Conservation (phyloP, 2,113 vertebrate species). For the Aleadryas rufinucha region DNA sequence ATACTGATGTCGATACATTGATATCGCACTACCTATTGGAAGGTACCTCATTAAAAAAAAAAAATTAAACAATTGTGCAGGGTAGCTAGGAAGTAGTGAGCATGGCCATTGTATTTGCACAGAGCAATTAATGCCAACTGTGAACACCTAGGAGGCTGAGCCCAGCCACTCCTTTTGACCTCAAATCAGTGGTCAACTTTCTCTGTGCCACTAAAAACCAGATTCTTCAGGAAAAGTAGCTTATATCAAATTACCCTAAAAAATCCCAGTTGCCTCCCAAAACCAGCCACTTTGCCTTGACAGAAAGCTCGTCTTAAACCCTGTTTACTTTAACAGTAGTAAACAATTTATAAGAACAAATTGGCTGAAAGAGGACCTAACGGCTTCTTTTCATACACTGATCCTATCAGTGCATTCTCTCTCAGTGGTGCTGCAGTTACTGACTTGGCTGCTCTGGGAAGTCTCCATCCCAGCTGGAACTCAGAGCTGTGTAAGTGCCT, state of each 20-base stretch:
- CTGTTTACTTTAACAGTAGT: not conserved
- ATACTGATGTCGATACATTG: not conserved
- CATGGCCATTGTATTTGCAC: not conserved
- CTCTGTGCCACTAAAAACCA: not conserved
- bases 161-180: not conserved
- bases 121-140: not conserved
- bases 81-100: not conserved
- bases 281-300: not conserved
- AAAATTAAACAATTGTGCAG: not conserved
- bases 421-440: not conserved
- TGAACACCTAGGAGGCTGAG: not conserved
- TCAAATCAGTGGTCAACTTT: not conserved
- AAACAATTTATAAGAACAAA: constrained; percentile 12
- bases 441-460: not conserved
- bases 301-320: not conserved
- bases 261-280: not conserved
- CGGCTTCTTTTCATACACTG: not conserved
- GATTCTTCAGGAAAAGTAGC: not conserved
- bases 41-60: not conserved
- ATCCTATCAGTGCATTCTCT: not conserved
- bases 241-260: not conserved
- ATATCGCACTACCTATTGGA: not conserved
- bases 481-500: not conserved
- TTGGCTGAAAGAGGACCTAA: not conserved
- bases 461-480: not conserved